Conservation (phyloP, 2,113 vertebrate genomes). For the Acrocephalus arundinaceus region DNA sequence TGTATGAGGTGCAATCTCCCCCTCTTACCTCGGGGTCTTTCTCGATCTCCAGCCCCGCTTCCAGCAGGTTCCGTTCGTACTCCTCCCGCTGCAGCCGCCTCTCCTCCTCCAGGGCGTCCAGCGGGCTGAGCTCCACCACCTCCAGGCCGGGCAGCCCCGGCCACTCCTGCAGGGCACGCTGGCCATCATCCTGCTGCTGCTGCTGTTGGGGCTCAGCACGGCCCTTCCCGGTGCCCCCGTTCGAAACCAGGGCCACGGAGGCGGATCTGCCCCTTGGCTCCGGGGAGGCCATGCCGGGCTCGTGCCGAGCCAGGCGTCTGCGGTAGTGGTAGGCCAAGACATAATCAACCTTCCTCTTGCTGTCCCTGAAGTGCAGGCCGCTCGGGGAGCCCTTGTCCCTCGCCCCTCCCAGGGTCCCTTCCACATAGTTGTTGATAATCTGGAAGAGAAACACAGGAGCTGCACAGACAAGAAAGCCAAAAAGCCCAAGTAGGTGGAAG, state of each 20-base stretch:
- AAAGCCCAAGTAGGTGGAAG: accelerated
- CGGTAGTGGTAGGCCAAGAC: constrained; percentile 91
- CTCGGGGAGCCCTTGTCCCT: background rate
- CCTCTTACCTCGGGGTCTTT: constrained; percentile 80
- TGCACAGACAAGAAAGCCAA: background rate
- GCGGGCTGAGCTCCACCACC: constrained; percentile 56
- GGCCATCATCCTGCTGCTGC: background rate
- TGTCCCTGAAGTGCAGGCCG: constrained; percentile 85
- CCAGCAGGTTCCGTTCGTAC: constrained; percentile 85
- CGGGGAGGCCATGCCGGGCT: background rate
- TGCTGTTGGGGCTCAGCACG: background rate
- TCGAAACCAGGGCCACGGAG: constrained; percentile 73
- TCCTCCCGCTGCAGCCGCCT: constrained; percentile 86
- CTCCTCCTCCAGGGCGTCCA: constrained; percentile 81
- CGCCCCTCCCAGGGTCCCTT: background rate
- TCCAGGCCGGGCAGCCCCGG: background rate
- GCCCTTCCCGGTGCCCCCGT: constrained; percentile 72
- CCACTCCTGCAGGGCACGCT: background rate
- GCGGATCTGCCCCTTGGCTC: background rate
- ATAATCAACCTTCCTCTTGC: constrained; percentile 91
- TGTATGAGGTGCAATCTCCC: accelerated
- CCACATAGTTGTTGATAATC: constrained; percentile 83
- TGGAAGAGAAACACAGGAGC: constrained; percentile 24
- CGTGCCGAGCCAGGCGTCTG: constrained; percentile 48
- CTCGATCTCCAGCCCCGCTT: constrained; percentile 90